Conservation (phyloP, 92 coral and sea anemone genomes). For the Bergia sp. region DNA sequence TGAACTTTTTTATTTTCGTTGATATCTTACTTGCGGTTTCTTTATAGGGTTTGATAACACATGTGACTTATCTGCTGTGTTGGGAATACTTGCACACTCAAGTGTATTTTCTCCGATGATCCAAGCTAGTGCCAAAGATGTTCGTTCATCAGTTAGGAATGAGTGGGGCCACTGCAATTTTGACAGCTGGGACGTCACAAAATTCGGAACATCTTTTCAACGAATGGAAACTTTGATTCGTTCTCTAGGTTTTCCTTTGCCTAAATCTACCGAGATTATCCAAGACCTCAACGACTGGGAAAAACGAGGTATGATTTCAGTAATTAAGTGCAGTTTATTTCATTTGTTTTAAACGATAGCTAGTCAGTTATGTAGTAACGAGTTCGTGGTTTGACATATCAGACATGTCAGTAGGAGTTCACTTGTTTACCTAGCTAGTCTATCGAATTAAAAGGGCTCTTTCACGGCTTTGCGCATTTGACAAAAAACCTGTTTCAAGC, state of each 20-base stretch:
- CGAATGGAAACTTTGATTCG: constrained; percentile 72
- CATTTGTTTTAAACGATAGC: not conserved
- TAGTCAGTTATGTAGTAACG: not conserved
- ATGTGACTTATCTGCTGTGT: constrained; percentile 80
- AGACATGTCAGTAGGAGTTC: too few species aligned
- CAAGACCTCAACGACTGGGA: constrained; percentile 74
- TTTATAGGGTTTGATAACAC: constrained; percentile 76
- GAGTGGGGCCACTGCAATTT: constrained; percentile 93
- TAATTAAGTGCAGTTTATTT: not conserved
- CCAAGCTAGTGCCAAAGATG: constrained; percentile 66
- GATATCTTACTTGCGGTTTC: too few species aligned
- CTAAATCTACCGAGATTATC: constrained; percentile 53
- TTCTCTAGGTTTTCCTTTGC: constrained; percentile 53
- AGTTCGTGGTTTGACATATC: not conserved
- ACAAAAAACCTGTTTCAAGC: too few species aligned
- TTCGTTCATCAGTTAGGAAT: constrained; percentile 73
- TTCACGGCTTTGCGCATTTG: too few species aligned
- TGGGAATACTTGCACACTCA: constrained; percentile 68
- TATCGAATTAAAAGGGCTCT: too few species aligned
- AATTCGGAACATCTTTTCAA: constrained; percentile 60
- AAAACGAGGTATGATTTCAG: constrained; percentile 57
- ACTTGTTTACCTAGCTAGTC: too few species aligned
- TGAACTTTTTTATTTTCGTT: too few species aligned
- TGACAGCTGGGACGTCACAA: constrained; percentile 58
- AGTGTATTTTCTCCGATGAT: constrained; percentile 54